These are phyloP conservation scores for Ceyx margarethae DNA, from an alignment of 2,113 vertebrate species.

Conservation along the genomic window DNA sequence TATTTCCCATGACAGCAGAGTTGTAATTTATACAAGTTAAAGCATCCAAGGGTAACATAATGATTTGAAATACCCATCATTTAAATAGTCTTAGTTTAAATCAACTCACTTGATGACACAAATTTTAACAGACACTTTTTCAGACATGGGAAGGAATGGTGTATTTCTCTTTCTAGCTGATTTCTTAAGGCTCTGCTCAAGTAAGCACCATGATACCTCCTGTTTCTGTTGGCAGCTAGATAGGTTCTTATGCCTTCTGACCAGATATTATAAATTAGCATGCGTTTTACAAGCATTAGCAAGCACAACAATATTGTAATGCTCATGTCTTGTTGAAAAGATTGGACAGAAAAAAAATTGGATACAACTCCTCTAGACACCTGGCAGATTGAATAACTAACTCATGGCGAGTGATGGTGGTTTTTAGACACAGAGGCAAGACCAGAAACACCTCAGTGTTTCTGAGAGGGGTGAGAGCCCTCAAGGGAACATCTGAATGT, in stretches of 20 bases:
- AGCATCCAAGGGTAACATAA: background rate
- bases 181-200: background rate
- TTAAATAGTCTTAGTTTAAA: background rate
- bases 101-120: background rate
- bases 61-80: background rate
- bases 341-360: background rate
- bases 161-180: background rate
- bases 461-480: background rate
- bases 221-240: background rate
- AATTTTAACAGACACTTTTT: background rate
- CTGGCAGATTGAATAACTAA: background rate
- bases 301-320: background rate
- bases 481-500: background rate
- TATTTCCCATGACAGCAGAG: background rate
- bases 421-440: background rate
- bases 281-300: background rate
- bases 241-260: background rate
- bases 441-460: background rate
- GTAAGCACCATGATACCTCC: fast-evolving
- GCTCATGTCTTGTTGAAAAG: background rate
- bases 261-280: background rate
- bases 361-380: background rate
- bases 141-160: background rate
- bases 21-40: background rate
- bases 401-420: background rate